Base-by-base conservation (phyloP, 1,140 invertebrate species). In the Drosophila sulfurigaster region DNA sequence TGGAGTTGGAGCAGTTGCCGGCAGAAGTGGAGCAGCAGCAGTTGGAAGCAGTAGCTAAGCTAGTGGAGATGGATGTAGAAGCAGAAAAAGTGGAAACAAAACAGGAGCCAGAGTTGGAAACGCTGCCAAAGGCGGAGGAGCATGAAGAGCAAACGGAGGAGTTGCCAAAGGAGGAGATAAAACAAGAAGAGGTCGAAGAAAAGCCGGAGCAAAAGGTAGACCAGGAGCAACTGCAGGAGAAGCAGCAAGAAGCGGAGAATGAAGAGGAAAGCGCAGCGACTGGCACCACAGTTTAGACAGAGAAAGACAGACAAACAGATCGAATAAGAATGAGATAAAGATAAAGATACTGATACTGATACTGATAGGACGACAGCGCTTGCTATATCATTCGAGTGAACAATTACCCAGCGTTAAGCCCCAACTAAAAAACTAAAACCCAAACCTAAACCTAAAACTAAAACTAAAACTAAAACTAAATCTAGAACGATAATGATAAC, bases 281-380 rank as follows among this genome's bases (percentile, higher is more conserved):
- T 32, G 65, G 78, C 30, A 81, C 81, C 43, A 85, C 81, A 51
- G 82, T 86, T 25, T 86, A 65, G 38, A 51, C n/a, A 20, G 7
- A 30, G 30, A 5, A 7, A 32, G 30, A 63, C 10, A 43, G 20
- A 25, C 20, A 7, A 28, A 35, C 20, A 48, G 43, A 46, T 5
- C 25, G 32, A 48, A 16, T n/a, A 25, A 20, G 15, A 10, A 49
- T 25, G 20, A 25, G 20, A 16, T 16, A 49, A 3, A 62, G 64
- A 69, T 25, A 7, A 62, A 4, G n/a, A 28, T 5, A 2, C 32
- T n/a, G 1, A 59, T 7, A 25, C 20, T 25, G 41, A 25, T 54
- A 60, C 1, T 35, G 58, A 66, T 45, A 45, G 15, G 32, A 15
- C 45, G 13, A 52, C 51, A 59, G 7, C 15, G 28, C 25, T 32